Evolutionary conservation across 2,888 invertebrate species (phyloP), one percentile per base, ranked within the genome.

Genomic region (Icerya purchasi): DNA sequence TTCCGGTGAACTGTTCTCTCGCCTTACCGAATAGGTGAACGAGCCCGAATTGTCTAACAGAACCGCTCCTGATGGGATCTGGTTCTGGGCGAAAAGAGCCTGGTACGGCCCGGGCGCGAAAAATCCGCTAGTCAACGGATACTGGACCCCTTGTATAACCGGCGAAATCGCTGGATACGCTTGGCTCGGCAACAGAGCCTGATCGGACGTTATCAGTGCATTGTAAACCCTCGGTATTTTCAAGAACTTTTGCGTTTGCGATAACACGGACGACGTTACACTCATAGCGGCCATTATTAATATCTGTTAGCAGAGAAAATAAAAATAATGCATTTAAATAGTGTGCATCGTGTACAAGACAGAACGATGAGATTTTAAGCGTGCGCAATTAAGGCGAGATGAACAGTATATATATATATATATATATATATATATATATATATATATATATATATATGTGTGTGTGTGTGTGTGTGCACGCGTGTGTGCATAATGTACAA

Each of bases 191-290:
- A 81, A 78, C 58, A 86, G 70, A 70, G 83, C 83, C 68, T 84
- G 84, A 68, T 83, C 82, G 3, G 84, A 83, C 2, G 83, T 84
- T 68, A 86, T 83, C 60, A 86, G 76, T 0, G 85, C 84, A 70
- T 86, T 86, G 74, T 86, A 86, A 36, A 86, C 82, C 69, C 82
- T 83, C 1, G 86, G 86, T 1, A 82, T 76, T 63, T 81, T 77
- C 24, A 79, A 75, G 0, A 79, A 74, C 2, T 75, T 66, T 72
- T 83, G 1, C 73, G 75, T 58, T 79, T 89, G 1, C 83, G 87
- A 0, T 72, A 89, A 18, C 89, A 89, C 71, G 36, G 8, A 36
- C 36, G 36, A 8, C 14, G 5, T 36, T 8, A 36, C 36, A 14
- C 36, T 14, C 8, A 36, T 36, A 8, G 14, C 8, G 36, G 14